Conservation (phyloP, 2,888 invertebrate species). For the Harpagoxenus sublaevis region DNA sequence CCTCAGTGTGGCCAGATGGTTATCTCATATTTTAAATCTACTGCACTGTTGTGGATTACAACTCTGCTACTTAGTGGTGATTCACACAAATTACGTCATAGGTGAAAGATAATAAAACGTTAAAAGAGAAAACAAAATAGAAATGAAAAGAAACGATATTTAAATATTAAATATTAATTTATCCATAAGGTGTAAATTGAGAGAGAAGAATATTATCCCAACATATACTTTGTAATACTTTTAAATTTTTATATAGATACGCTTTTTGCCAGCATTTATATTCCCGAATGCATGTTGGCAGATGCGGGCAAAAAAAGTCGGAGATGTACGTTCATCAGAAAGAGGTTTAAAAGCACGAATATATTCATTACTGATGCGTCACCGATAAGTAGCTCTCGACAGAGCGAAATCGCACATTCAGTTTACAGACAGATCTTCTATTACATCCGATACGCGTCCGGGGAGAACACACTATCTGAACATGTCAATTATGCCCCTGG, state of each 20-base stretch:
- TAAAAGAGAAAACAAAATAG: background rate
- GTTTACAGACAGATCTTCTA: constrained; percentile 66
- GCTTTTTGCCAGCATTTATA: background rate
- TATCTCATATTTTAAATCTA: background rate
- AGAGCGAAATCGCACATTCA: constrained; percentile 65
- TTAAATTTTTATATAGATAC: background rate
- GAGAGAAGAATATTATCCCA: background rate
- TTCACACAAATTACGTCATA: background rate
- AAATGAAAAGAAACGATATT: background rate
- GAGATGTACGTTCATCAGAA: background rate
- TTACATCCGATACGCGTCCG: constrained; percentile 72
- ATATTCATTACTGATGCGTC: constrained; percentile 32
- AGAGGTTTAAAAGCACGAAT: background rate
- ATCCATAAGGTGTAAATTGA: background rate
- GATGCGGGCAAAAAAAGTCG: background rate
- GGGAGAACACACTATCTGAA: constrained; percentile 75
- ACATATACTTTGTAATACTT: background rate
- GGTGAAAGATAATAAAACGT: background rate
- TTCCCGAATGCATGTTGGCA: background rate
- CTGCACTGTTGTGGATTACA: background rate
- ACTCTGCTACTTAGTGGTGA: background rate
- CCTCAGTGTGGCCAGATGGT: background rate
- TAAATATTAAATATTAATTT: background rate
- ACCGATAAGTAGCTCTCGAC: constrained; percentile 46
- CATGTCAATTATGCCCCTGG: constrained; percentile 75